phyloP scores from a whole-genome alignment of 1,140 invertebrate species.

The Zophobas atratus region DNA sequence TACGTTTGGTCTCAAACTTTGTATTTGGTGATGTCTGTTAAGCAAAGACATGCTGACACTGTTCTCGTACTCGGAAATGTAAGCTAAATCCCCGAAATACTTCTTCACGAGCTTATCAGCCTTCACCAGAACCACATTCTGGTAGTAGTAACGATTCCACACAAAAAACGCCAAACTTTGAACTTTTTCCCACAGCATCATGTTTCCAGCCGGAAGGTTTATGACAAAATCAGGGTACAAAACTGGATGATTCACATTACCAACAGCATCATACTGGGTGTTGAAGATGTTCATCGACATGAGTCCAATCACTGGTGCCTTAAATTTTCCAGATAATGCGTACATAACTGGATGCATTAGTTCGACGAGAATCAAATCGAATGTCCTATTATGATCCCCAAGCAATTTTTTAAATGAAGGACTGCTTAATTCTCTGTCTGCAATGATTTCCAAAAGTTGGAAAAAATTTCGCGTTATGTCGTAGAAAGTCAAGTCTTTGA shows the following conservation, averaged over 20 bases:
- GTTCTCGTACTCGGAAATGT: conserved; percentile 54
- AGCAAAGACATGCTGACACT: conserved; percentile 57
- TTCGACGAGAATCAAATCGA: conserved; percentile 62
- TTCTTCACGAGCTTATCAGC: conserved; percentile 53
- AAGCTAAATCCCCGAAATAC: conserved; percentile 66
- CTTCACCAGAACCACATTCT: neutral
- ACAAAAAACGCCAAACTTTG: neutral
- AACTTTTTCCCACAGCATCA: neutral
- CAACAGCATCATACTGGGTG: neutral
- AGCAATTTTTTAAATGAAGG: neutral
- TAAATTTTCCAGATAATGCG: conserved; percentile 57
- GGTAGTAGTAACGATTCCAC: neutral
- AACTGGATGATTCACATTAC: neutral
- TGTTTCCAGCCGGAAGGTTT: neutral
- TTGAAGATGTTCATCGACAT: neutral
- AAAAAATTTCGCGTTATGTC: neutral
- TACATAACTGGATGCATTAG: conserved; percentile 49
- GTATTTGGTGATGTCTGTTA: conserved; percentile 54
- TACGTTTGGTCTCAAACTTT: conserved; percentile 18
- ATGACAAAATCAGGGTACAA: neutral
- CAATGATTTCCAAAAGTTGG: neutral
- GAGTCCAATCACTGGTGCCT: conserved; percentile 61
- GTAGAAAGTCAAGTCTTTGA: neutral
- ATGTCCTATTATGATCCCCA: conserved; percentile 50
- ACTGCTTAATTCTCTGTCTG: neutral